Percentiles rank a stretch among this genome's conserved stretches.
Conservation (phyloP, 1,140 invertebrate genomes). For the Drosophila subobscura region DNA sequence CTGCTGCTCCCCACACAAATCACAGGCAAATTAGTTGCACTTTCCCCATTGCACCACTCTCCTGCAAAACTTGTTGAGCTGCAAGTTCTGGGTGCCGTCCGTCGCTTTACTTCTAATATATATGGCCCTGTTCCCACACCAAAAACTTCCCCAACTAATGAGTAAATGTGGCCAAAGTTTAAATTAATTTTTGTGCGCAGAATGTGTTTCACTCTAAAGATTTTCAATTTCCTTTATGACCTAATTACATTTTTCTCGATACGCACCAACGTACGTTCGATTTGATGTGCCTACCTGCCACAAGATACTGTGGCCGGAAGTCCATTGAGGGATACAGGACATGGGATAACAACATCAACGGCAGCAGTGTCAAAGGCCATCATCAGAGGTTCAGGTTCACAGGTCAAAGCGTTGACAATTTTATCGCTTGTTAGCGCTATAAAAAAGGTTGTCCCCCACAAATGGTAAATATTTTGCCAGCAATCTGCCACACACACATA, state of each 20-base stretch:
- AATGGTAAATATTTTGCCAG: too few species aligned
- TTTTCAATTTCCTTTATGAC: conserved; percentile 60
- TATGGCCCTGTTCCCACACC: conserved; percentile 9
- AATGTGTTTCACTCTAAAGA: conserved; percentile 57
- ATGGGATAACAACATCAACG: background rate
- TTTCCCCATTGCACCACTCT: background rate
- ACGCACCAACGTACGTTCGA: conserved; percentile 32
- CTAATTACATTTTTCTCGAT: conserved; percentile 63
- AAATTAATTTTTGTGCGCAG: conserved; percentile 67
- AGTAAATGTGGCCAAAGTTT: conserved; percentile 80
- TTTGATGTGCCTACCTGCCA: conserved; percentile 28
- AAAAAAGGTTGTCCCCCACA: too few species aligned
- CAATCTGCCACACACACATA: too few species aligned
- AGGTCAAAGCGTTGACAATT: background rate
- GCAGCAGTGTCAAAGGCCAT: background rate
- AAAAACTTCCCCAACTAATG: conserved; percentile 71
- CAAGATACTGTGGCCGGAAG: conserved; percentile 7
- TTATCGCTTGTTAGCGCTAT: conserved; percentile 1
- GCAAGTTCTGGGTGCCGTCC: conserved; percentile 42
- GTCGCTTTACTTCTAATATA: conserved; percentile 24
- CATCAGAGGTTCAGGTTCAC: background rate
- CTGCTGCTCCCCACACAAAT: conserved; percentile 56
- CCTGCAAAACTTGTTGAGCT: conserved; percentile 69
- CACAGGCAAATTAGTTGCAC: conserved; percentile 71
- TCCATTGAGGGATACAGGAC: conserved; percentile 15